These are phyloP conservation scores for Haplochromis vanheusdeni DNA, from an alignment of 2,113 vertebrate species.

Conservation along the genomic window DNA sequence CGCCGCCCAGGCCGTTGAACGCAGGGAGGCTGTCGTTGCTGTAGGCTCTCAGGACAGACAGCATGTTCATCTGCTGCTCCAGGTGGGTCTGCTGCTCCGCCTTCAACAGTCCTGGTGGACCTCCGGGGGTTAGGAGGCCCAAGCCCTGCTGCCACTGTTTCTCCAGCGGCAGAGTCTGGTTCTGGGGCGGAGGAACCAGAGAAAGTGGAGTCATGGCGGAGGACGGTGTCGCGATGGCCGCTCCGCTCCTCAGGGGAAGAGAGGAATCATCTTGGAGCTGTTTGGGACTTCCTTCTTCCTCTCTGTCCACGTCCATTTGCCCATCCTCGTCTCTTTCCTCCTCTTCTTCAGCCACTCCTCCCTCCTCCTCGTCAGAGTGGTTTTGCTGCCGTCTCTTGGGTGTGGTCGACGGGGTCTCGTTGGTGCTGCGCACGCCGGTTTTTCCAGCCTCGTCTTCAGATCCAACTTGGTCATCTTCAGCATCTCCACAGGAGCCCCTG, in stretches of 20 bases:
- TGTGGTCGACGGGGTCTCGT: constrained; percentile 67
- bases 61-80: constrained; percentile 96
- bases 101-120: constrained; percentile 80
- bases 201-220: constrained; percentile 30
- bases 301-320: constrained; percentile 58
- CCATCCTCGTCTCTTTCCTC: constrained; percentile 62
- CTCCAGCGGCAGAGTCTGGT: constrained; percentile 74
- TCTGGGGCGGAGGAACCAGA: constrained; percentile 53
- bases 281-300: constrained; percentile 53
- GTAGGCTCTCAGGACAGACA: constrained; percentile 97
- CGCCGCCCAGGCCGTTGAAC: constrained; percentile 91
- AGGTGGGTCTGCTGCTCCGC: constrained; percentile 84
- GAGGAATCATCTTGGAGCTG: constrained; percentile 45
- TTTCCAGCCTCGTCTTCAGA: constrained; percentile 82
- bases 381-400: constrained; percentile 52
- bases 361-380: constrained; percentile 65
- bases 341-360: constrained; percentile 54
- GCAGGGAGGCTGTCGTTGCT: constrained; percentile 89
- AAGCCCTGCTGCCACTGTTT: constrained; percentile 86
- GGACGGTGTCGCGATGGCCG: constrained; percentile 43
- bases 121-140: constrained; percentile 80
- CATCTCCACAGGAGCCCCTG: constrained; percentile 81
- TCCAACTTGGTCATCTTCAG: constrained; percentile 78
- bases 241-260: constrained; percentile 61
- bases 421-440: constrained; percentile 56